Evolutionary conservation across 2,888 invertebrate species (phyloP), one percentile per base, ranked within the genome.

Genomic region (Scrobipalpa costella): DNA sequence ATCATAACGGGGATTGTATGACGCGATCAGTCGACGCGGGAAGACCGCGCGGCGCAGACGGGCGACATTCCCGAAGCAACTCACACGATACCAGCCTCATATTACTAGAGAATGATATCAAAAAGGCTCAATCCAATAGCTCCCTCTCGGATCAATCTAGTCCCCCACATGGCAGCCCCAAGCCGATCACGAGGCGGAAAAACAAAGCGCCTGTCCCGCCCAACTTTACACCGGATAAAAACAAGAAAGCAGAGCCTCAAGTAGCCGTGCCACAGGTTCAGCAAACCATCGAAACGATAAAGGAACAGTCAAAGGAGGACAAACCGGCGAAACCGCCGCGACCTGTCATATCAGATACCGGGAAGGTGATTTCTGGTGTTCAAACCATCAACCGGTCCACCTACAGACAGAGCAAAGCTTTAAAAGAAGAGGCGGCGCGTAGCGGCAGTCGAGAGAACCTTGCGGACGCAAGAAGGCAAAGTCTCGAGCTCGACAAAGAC

Each of bases 181-280:
- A 95, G 72, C 94, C 94, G 8, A 93, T 94, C 59, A 85, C 93
- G 69, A 90, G 96, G 65, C 93, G 95, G 74, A 96, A 96, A 84
- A 95, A 95, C 73, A 96, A 96, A 78, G 95, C 95, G 6, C 86
- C 93, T 38, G 95, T 95, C 0, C 95, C 95, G 2, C 94, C 94
- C 5, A 92, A 92, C 69, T 92, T 92, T 67, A 92, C 92, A 1
- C 92, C 92, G 0, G 92, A 92, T 67, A 92, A 92, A 68, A 85
- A 75, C 63, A 85, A 61, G 7, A 40, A 36, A 11, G 57, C 40
- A 0, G 44, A 59, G n/a, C 58, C 55, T 13, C 52, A 40, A 21
- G 33, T 38, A 5, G 47, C 33, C 34, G 75, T 78, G 1, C 77
- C 77, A 59, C 66, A 70, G 6, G 69, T 70, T 0, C 27, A 27